These are phyloP conservation scores for Pedicia rivosa DNA, from an alignment of 2,888 invertebrate species.

Conservation along the genomic window DNA sequence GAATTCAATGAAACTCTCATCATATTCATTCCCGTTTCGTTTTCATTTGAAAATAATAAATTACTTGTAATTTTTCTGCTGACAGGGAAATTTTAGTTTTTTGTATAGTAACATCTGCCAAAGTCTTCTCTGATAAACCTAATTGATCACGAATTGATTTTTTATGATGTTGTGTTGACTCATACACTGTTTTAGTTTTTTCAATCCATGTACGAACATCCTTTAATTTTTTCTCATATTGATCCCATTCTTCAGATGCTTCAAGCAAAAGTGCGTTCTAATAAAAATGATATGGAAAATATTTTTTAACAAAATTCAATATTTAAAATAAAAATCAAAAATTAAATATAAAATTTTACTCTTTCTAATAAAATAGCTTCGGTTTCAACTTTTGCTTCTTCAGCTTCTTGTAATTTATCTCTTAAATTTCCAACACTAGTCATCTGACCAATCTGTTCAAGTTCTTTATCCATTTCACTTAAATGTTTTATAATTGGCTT, in stretches of 20 bases:
- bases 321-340: too few species aligned
- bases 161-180: constrained; percentile 69
- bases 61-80: constrained; percentile 81
- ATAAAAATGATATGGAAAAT: constrained; percentile 15
- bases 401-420: constrained; percentile 69
- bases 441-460: constrained; percentile 67
- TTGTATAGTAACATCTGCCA: constrained; percentile 76
- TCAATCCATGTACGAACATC: constrained; percentile 83
- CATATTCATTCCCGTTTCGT: neutral
- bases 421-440: constrained; percentile 76
- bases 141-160: constrained; percentile 78
- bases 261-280: constrained; percentile 80
- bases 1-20: too few species aligned
- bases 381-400: constrained; percentile 70
- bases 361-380: constrained; percentile 74
- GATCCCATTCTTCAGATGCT: constrained; percentile 89
- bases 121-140: constrained; percentile 67
- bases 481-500: constrained; percentile 75
- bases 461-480: constrained; percentile 81
- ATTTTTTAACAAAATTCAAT: too few species aligned
- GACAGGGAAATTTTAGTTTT: constrained; percentile 79
- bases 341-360: constrained; percentile 34
- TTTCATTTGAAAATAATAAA: too few species aligned
- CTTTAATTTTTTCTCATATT: constrained; percentile 85
- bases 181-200: constrained; percentile 59